Percentiles rank a stretch among this genome's conserved stretches.
These are phyloP conservation scores for Maconellicoccus hirsutus DNA, from an alignment of 1,140 invertebrate genomes.

Conservation along the genomic window DNA sequence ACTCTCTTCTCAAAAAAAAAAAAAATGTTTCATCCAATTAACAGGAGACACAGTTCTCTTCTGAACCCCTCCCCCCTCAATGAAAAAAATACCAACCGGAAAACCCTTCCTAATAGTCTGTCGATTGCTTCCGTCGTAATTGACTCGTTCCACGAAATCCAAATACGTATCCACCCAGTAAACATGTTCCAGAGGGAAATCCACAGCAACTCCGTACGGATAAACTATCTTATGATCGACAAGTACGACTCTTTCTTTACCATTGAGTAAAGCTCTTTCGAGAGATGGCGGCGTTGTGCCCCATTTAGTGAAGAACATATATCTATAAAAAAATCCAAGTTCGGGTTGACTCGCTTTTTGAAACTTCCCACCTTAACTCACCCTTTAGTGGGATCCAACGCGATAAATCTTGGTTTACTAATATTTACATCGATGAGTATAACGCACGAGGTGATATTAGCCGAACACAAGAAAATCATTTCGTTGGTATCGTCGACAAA, in stretches of 20 bases:
- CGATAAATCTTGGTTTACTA: slow-evolving; percentile 61
- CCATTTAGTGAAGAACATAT: slow-evolving; percentile 68
- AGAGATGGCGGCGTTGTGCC: slow-evolving; percentile 48
- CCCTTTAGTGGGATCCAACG: slow-evolving; percentile 67
- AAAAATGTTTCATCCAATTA: too few species aligned
- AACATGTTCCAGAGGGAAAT: slow-evolving; percentile 55
- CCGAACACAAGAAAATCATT: slow-evolving; percentile 57
- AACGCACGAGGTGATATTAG: slow-evolving; percentile 47
- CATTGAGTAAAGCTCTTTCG: slow-evolving; percentile 48
- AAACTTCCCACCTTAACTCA: slow-evolving; percentile 31
- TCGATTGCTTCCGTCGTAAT: slow-evolving; percentile 54
- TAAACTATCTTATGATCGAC: slow-evolving; percentile 56
- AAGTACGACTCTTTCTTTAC: slow-evolving; percentile 41
- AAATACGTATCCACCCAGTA: slow-evolving; percentile 71
- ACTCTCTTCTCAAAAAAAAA: too few species aligned
- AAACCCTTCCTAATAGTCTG: slow-evolving; percentile 49
- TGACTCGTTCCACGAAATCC: slow-evolving; percentile 55
- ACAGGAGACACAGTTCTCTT: too few species aligned
- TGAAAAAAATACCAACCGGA: slow-evolving; percentile 35
- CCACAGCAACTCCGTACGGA: slow-evolving; percentile 55
- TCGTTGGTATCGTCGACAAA: slow-evolving; percentile 62
- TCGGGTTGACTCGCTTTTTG: background rate
- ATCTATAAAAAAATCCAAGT: slow-evolving; percentile 35
- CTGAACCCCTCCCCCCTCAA: background rate
- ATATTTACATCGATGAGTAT: slow-evolving; percentile 54